These are phyloP conservation scores for Gymnothorax reevesii DNA, from an alignment of 2,797 vertebrate genomes.

Conservation along the genomic window DNA sequence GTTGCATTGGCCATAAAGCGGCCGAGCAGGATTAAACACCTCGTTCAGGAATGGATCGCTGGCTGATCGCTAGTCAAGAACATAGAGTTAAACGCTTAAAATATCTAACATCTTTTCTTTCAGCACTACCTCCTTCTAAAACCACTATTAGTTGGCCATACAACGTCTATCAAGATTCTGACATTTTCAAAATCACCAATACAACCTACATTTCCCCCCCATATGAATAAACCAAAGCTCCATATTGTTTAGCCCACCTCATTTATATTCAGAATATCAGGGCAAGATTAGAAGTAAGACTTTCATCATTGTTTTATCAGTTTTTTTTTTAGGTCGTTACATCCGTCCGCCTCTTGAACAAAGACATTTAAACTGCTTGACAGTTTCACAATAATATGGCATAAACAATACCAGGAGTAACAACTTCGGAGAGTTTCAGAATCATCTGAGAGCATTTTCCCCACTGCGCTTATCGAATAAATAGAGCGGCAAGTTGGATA, in stretches of 20 bases:
- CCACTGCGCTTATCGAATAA: background rate
- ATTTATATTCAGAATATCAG: background rate
- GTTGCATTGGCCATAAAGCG: background rate
- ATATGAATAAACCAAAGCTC: too few relatives aligned
- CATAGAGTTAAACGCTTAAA: background rate
- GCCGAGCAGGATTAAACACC: background rate
- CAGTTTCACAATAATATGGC: background rate
- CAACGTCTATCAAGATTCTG: background rate
- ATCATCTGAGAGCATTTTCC: background rate
- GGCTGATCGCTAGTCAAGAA: background rate
- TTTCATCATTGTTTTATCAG: background rate
- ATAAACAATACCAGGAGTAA: background rate
- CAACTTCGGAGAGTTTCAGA: background rate
- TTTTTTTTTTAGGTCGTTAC: background rate
- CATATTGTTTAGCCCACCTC: too few relatives aligned
- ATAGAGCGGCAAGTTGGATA: background rate
- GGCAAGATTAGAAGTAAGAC: background rate
- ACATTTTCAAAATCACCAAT: background rate
- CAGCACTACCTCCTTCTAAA: background rate
- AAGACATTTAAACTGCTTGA: background rate
- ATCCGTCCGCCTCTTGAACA: background rate
- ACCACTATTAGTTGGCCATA: background rate
- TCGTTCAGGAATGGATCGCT: background rate
- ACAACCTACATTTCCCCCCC: too few relatives aligned
- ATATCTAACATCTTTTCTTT: background rate